phyloP scores from a whole-genome alignment of 2,113 vertebrate genomes.

The Brachionichthys hirsutus region DNA sequence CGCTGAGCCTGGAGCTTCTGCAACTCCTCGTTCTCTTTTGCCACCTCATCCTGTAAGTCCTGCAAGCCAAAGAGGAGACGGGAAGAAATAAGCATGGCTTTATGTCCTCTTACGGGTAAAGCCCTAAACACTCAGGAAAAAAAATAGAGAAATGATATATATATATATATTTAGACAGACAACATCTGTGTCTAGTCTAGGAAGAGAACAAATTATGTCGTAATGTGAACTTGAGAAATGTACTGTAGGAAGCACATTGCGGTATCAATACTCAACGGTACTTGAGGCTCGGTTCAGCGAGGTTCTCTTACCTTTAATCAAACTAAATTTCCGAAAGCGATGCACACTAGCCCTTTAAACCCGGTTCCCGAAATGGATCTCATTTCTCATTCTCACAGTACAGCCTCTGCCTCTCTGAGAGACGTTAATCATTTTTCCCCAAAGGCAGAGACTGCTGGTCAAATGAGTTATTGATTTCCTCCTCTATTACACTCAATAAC shows the following conservation, averaged over 20 bases:
- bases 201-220: too few relatives aligned
- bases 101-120: not conserved
- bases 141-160: too few relatives aligned
- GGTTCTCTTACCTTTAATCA: conserved; percentile 4
- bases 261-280: conserved; percentile 9
- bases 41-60: conserved; percentile 96
- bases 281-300: conserved; percentile 4
- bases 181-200: too few relatives aligned
- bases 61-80: conserved; percentile 45
- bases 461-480: conserved; percentile 34
- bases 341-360: conserved; percentile 39
- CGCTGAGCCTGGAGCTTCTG: conserved; percentile 89
- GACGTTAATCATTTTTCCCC: conserved; percentile 22
- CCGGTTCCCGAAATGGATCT: conserved; percentile 52
- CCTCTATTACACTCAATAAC: conserved; percentile 8
- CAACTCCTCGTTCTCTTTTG: conserved; percentile 85
- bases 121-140: not conserved
- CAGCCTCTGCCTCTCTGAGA: conserved; percentile 15
- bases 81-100: too few relatives aligned
- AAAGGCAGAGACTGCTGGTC: not conserved
- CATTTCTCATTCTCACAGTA: conserved; percentile 32
- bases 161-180: too few relatives aligned
- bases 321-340: conserved; percentile 4
- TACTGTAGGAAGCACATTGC: not conserved
- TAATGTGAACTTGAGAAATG: too few relatives aligned